Conservation (phyloP, 1,140 invertebrate genomes). For the Centruroides vittatus region DNA sequence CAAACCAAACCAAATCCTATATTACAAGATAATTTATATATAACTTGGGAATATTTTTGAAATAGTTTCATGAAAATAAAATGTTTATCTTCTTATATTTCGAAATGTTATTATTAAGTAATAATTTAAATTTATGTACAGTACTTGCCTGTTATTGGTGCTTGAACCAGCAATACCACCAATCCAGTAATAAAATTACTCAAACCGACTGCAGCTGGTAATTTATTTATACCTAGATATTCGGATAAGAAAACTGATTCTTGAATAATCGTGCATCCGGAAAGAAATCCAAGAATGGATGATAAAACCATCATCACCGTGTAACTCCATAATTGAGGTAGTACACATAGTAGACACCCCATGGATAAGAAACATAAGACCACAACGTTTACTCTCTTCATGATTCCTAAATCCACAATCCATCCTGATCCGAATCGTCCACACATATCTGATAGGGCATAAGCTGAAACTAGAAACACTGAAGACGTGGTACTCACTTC, state of each 20-base stretch:
- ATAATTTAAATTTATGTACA: too few relatives aligned
- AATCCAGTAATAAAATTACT: too few relatives aligned
- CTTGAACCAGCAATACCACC: too few relatives aligned
- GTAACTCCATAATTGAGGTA: neutral
- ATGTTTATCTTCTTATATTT: too few relatives aligned
- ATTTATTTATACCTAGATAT: slow-evolving; percentile 9
- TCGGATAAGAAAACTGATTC: slow-evolving; percentile 16
- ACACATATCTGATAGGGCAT: slow-evolving; percentile 1
- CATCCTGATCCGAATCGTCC: slow-evolving; percentile 11
- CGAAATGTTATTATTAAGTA: too few relatives aligned
- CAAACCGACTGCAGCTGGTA: slow-evolving; percentile 5
- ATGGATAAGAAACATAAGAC: slow-evolving; percentile 9
- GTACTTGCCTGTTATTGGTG: too few relatives aligned
- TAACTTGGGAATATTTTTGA: too few relatives aligned
- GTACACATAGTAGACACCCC: neutral
- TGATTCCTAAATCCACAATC: slow-evolving; percentile 9
- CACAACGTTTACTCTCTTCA: slow-evolving; percentile 5
- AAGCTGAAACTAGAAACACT: slow-evolving; percentile 8
- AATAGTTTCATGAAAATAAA: too few relatives aligned
- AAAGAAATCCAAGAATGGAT: slow-evolving; percentile 2
- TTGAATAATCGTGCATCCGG: slow-evolving; percentile 12
- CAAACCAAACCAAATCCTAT: too few relatives aligned
- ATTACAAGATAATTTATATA: too few relatives aligned
- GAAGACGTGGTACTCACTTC: neutral
- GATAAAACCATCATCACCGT: neutral